Evolutionary conservation across 2,888 invertebrate genomes (phyloP), one percentile per base, ranked within the genome.

Genomic region (Limenitis arthemis): DNA sequence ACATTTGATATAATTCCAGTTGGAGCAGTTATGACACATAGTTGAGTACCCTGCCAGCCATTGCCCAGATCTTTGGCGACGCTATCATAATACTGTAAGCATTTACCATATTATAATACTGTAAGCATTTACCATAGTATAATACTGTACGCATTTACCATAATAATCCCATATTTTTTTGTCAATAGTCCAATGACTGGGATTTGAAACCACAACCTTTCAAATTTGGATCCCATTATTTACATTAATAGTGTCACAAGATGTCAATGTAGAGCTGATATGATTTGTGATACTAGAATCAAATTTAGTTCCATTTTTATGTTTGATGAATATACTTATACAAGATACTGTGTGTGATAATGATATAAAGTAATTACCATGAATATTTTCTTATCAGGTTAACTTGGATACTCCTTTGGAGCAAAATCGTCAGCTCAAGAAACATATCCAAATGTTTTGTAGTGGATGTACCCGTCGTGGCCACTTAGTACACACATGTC

Each of bases 51-150:
- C 81, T 8, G 65, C 82, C 43, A 76, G 82, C 28, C 79, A 83
- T 67, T 94, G 93, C 63, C 93, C 93, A 0, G 93, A 93, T 74
- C 76, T 90, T 39, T 94, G 93, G 93, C 88, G 93, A 46, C 86
- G 92, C 51, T 93, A 92, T 75, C 92, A 93, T 70, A 88, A 90
- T 59, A 93, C 93, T 57, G 93, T 83, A 57, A 69, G 51, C 5
- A 41, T 46, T 9, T 20, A 20, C 20, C 36, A 11, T 6, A 36
- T 36, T n/a, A 34, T 9, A n/a, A n/a, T 37, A 37, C 6, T 40
- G 8, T 8, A 57, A 69, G 51, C 5, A 41, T 46, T 9, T 20
- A 20, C 20, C 36, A 11, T 6, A 36, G 8, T n/a, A 34, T 9
- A n/a, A n/a, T 37, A 37, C 6, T 40, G 8, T 8, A 57, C 69